Base-by-base conservation (phyloP, 1,140 invertebrate genomes). In the Aphaenogaster ashmeadi region DNA sequence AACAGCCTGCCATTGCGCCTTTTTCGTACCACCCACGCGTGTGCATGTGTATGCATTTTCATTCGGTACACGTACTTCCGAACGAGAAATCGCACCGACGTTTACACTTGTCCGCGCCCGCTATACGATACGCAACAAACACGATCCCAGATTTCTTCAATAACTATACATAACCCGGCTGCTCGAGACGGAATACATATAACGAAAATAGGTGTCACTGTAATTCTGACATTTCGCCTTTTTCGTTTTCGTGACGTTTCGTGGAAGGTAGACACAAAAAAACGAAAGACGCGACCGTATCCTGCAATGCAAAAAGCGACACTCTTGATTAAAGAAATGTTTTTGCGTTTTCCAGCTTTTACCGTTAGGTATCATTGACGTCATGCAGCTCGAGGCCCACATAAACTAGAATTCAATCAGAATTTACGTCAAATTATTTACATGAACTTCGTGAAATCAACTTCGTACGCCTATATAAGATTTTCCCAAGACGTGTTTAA, bases 41-140 rank as follows among this genome's bases (percentile, higher is more conserved):
- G 6, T 54, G 13, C 11, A 44, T n/a, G 9, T 21, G 18, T 33
- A 36, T 60, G n/a, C 27, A 84, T 84, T 84, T 33, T 58, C 41
- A 84, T 84, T 74, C 69, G 27, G 7, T 18, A 74, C 69, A 74
- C n/a, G 67, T 84, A 84, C 3, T 27, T 36, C 3, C 54, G 54
- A 74, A 60, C 54, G 52, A 74, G 69, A 74, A 60, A 74, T 84
- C 33, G 69, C 41, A 36, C 33, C 54, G 41, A 58, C 21, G 11
- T 83, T 83, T 60, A 74, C 54, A 74, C 80, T 27, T 74, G 41
- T 83, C 80, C 54, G 41, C 18, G 33, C 33, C 74, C 56, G 36
- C 27, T n/a, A 21, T 83, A 60, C n/a, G 41, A 54, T 56, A 62
- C 79, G 60, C 33, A 62, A 44, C 21, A 21, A 81, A 81, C 58